Base-by-base conservation (phyloP, 2,113 vertebrate species). In the Microcebus ravelobensis region DNA sequence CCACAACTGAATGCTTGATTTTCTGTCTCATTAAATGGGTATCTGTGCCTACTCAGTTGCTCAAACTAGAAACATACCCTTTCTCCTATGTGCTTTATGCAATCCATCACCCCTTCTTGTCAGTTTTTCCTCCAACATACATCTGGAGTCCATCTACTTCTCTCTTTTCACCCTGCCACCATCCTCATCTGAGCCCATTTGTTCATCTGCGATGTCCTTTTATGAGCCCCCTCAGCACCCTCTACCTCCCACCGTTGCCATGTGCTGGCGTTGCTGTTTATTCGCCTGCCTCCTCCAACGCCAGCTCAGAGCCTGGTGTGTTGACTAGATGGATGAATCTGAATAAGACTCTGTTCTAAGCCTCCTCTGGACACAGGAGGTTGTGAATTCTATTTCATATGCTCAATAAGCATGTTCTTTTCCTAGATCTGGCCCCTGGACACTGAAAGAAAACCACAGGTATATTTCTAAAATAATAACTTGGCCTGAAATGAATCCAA, bases 401-500 rank as follows among this genome's bases (percentile, higher is more conserved):
- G 45, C 50, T 90, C n/a, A 36, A 50, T 2, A 31, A 76, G 59
- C 93, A 36, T 31, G 55, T 45, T 82, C 29, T 95, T 96, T 93
- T 7, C 7, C 36, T 84, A 71, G 27, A 21, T 27, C 68, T 92
- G 81, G 23, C 63, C 48, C 68, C 63, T 87, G 7, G 63, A 80
- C n/a, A 61, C 17, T 15, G 55, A 84, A 59, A 57, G 18, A n/a
- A 68, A 91, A 71, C 5, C 68, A 11, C 65, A 91, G 36, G 71
- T 36, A 17, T 8, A n/a, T 89, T 88, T 95, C 13, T 55, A 52
- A 87, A 34, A 42, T 42, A 8, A 45, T 80, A 88, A 70, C 2
- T 71, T 94, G 42, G 20, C n/a, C 68, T 87, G 74, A 87, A 94
- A 83, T 92, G 45, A 92, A 73, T 91, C 23, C 25, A 73, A 67